Evolutionary conservation across 2,888 invertebrate species (phyloP).

Genomic region (Latheticus oryzae): DNA sequence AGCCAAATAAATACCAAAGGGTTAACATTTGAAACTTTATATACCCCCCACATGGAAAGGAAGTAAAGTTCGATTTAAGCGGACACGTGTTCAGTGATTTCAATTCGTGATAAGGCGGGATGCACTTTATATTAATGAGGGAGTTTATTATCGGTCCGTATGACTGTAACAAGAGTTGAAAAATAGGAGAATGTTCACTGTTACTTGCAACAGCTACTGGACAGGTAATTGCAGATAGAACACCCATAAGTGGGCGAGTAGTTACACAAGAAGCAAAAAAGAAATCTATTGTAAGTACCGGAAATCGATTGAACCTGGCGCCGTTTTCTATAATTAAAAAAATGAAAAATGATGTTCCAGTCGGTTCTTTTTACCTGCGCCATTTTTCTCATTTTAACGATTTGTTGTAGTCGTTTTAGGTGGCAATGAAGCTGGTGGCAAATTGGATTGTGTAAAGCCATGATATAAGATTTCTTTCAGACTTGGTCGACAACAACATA

Average conservation of each 20-base stretch:
- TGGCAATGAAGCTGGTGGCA: neutral
- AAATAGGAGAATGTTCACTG: too few species aligned
- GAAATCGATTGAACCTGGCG: too few species aligned
- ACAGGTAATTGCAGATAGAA: conserved; percentile 12
- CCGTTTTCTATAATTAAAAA: too few species aligned
- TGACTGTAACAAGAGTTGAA: conserved; percentile 14
- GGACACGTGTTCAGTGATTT: conserved; percentile 48
- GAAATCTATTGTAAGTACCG: too few species aligned
- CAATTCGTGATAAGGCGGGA: conserved; percentile 47
- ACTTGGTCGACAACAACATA: conserved; percentile 11
- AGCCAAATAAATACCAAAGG: conserved; percentile 46
- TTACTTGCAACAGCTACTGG: conserved; percentile 4
- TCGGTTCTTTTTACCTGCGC: too few species aligned
- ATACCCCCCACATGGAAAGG: conserved; percentile 39
- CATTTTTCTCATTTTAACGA: too few species aligned
- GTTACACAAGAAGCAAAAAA: too few species aligned
- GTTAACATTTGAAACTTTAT: too few species aligned
- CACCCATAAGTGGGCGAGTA: conserved; percentile 13
- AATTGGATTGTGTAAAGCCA: neutral
- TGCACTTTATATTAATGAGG: conserved; percentile 34
- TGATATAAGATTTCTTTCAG: conserved; percentile 11
- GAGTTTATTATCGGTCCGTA: conserved; percentile 16
- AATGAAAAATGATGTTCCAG: too few species aligned
- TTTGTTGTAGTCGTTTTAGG: too few species aligned
- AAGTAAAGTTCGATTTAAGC: conserved; percentile 33